Evolutionary conservation across 2,888 invertebrate species (phyloP), one percentile per base, ranked within the genome.

Genomic region (Amblyteles armatorius): DNA sequence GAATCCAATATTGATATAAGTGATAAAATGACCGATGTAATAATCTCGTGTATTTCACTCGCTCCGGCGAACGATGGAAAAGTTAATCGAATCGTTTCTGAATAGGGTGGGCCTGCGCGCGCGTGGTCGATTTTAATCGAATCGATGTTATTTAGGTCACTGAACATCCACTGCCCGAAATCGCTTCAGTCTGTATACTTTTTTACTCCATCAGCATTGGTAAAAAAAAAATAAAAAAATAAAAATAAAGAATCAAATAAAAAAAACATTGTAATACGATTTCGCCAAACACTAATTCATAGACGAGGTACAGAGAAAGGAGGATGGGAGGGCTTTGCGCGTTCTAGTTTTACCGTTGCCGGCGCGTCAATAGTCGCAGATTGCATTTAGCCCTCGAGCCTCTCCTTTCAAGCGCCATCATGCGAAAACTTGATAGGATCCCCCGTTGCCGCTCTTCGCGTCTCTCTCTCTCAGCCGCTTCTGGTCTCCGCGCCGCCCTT

Each of bases 361-460:
- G 57, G 72, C 19, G 69, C 84, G 83, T 88, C 87, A 85, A 88
- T 88, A 84, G 76, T 87, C 81, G 84, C 80, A 88, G 87, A 88
- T 89, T 88, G 82, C 89, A 87, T 87, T 86, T 81, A 89, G 81
- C 71, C 60, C 77, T 82, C 73, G 78, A 80, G 81, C 78, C 44
- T 85, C 82, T 40, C 40, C 85, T 84, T 87, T 89, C 86, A 85
- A 81, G 85, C 82, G 72, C 84, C 67, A 83, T 88, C 87, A 88
- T 86, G 88, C 87, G 87, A 86, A 71, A 89, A 88, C 79, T 84
- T 83, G 88, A 88, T 88, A 89, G 55, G 55, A 55, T 55, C 77
- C 77, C 63, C 63, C 76, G 63, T 73, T 78, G 63, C 26, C 68
- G 50, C 44, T 63, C 60, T 52, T 57, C 48, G 63, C 69, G 60